These are phyloP conservation scores for Crotalus adamanteus DNA, from an alignment of 2,797 vertebrate genomes.

Conservation along the genomic window DNA sequence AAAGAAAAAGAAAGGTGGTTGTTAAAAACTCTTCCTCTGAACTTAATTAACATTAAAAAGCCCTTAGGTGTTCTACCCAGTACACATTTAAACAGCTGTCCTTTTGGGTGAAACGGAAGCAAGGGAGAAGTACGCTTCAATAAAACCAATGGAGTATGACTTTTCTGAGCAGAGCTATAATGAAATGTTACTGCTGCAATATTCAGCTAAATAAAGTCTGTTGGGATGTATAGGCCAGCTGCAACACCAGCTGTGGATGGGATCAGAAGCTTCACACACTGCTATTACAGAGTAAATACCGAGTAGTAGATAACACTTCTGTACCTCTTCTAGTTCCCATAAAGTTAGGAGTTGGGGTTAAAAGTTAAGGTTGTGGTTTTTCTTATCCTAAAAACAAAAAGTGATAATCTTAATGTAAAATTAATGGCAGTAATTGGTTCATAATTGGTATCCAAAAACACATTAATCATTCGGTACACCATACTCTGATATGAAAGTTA, in stretches of 20 bases:
- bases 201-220: constrained; percentile 56
- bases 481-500: neutral
- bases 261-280: constrained; percentile 53
- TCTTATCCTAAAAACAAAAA: constrained; percentile 53
- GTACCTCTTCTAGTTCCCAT: constrained; percentile 56
- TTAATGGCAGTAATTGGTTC: neutral
- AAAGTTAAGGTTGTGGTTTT: neutral
- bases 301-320: constrained; percentile 50
- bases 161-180: constrained; percentile 56
- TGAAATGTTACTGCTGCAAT: constrained; percentile 61
- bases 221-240: constrained; percentile 61
- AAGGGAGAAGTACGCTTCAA: constrained; percentile 59
- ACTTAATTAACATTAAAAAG: constrained; percentile 65
- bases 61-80: constrained; percentile 58
- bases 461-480: neutral
- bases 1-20: constrained; percentile 45
- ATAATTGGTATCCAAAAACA: constrained; percentile 34
- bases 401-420: constrained; percentile 49
- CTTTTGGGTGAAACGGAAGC: constrained; percentile 55
- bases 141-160: constrained; percentile 72
- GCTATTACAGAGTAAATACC: constrained; percentile 59
- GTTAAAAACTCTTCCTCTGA: constrained; percentile 63
- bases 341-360: constrained; percentile 15
- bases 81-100: constrained; percentile 67
- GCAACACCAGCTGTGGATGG: constrained; percentile 63